phyloP scores from a whole-genome alignment of 2,113 vertebrate genomes.

The Peromyscus maniculatus region DNA sequence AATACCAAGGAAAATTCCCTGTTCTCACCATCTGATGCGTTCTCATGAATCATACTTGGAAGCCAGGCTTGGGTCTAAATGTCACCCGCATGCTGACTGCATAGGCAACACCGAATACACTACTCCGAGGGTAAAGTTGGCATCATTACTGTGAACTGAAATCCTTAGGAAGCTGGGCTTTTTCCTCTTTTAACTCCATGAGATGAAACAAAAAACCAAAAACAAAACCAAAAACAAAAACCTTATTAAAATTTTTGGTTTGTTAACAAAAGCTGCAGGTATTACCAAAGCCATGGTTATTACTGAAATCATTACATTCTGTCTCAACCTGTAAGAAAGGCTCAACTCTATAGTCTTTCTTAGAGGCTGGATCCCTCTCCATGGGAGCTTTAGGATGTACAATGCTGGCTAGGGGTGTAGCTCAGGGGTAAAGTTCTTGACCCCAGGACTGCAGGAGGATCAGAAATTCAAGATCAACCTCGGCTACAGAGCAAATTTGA shows the following conservation, averaged over 20 bases:
- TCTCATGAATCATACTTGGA: constrained; percentile 41
- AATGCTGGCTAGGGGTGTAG: not conserved
- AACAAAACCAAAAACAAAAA: not conserved
- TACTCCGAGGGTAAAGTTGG: not conserved
- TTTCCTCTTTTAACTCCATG: not conserved
- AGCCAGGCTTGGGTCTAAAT: constrained; percentile 68
- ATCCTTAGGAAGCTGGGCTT: not conserved
- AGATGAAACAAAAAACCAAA: not conserved
- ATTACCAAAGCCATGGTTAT: not conserved
- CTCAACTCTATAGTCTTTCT: not conserved
- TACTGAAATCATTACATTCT: accelerated
- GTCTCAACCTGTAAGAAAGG: accelerated
- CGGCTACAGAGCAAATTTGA: not conserved
- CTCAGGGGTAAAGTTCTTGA: not conserved
- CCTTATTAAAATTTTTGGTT: not conserved
- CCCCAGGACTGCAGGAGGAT: not conserved
- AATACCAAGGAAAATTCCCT: constrained; percentile 43
- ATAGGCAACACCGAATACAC: not conserved
- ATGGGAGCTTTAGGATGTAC: no score
- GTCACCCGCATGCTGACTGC: constrained; percentile 57
- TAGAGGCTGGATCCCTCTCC: accelerated
- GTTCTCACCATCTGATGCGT: constrained; percentile 53
- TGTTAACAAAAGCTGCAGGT: not conserved
- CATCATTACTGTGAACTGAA: not conserved
- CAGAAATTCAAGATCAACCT: not conserved